Evolutionary conservation across 1,140 invertebrate genomes (phyloP).

Genomic region (Cotesia typhae): DNA sequence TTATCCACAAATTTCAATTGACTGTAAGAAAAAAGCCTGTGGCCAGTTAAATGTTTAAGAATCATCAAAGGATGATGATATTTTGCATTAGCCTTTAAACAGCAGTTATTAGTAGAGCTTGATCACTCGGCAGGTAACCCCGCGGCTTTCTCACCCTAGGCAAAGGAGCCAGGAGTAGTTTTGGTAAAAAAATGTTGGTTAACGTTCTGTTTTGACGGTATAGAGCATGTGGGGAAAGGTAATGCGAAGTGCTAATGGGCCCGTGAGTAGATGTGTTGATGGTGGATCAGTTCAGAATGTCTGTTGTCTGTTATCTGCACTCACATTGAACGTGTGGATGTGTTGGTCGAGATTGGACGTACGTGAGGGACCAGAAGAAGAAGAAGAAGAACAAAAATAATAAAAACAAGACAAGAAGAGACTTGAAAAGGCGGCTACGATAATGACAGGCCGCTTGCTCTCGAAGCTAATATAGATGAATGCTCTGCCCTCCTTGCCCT

Average conservation of each 20-base stretch:
- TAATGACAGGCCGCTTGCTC: slow-evolving; percentile 67
- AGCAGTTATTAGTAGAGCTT: too few species aligned
- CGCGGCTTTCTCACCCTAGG: too few species aligned
- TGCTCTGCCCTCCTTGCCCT: slow-evolving; percentile 65
- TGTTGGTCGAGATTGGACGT: background rate
- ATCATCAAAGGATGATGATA: too few species aligned
- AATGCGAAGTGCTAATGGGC: slow-evolving; percentile 57
- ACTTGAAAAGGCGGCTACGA: slow-evolving; percentile 58
- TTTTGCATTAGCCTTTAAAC: too few species aligned
- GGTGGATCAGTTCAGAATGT: background rate
- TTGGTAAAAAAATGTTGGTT: background rate
- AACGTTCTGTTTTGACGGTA: background rate
- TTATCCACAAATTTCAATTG: too few species aligned
- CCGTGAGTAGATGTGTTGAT: slow-evolving; percentile 14
- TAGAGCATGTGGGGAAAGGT: slow-evolving; percentile 35
- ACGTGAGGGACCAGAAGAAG: slow-evolving; percentile 1
- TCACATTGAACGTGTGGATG: too few species aligned
- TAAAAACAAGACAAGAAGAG: slow-evolving; percentile 2
- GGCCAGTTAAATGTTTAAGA: too few species aligned
- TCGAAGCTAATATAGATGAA: slow-evolving; percentile 68
- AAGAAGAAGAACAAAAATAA: slow-evolving; percentile 40
- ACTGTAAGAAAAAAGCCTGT: too few species aligned
- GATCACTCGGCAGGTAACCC: too few species aligned
- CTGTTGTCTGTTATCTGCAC: background rate
- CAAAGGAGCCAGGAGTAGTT: too few species aligned